Percentiles rank a stretch among this genome's conserved stretches.
These are phyloP conservation scores for Tuta absoluta DNA, from an alignment of 2,888 invertebrate species.

Conservation along the genomic window DNA sequence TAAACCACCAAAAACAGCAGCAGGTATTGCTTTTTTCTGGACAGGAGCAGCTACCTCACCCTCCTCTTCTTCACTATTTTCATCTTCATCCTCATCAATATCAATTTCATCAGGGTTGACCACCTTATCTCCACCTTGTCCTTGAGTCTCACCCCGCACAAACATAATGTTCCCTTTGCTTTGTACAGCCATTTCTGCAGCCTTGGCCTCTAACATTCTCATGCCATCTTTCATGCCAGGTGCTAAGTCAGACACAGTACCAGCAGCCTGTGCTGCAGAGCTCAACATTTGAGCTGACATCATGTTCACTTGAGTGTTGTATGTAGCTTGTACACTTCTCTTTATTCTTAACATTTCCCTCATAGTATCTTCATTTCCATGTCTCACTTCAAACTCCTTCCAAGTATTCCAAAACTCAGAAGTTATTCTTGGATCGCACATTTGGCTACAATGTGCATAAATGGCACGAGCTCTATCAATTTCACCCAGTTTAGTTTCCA, in stretches of 20 bases:
- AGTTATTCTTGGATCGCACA: slow-evolving; percentile 98
- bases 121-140: slow-evolving; percentile 85
- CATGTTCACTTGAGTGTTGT: slow-evolving; percentile 99
- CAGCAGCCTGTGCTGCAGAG: slow-evolving; percentile 84
- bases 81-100: slow-evolving; percentile 86
- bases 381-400: slow-evolving; percentile 99
- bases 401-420: slow-evolving; percentile 98
- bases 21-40: slow-evolving; percentile 92
- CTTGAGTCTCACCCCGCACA: slow-evolving; percentile 93
- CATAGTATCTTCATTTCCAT: slow-evolving; percentile 99
- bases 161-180: slow-evolving; percentile 87
- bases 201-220: slow-evolving; percentile 93
- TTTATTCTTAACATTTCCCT: slow-evolving; percentile 99
- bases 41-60: slow-evolving; percentile 85
- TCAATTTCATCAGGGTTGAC: slow-evolving; percentile 94
- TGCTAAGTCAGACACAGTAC: slow-evolving; percentile 86
- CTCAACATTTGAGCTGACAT: slow-evolving; percentile 99
- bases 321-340: slow-evolving; percentile 98
- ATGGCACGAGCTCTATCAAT: slow-evolving; percentile 98
- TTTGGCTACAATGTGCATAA: slow-evolving; percentile 98
- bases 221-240: slow-evolving; percentile 92
- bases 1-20: slow-evolving; percentile 95
- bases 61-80: slow-evolving; percentile 82
- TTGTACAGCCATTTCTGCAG: slow-evolving; percentile 84
- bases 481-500: slow-evolving; percentile 99